Evolutionary conservation across 2,888 invertebrate species (phyloP), one percentile per base, ranked within the genome.

Genomic region (Uloborus plumipes): DNA sequence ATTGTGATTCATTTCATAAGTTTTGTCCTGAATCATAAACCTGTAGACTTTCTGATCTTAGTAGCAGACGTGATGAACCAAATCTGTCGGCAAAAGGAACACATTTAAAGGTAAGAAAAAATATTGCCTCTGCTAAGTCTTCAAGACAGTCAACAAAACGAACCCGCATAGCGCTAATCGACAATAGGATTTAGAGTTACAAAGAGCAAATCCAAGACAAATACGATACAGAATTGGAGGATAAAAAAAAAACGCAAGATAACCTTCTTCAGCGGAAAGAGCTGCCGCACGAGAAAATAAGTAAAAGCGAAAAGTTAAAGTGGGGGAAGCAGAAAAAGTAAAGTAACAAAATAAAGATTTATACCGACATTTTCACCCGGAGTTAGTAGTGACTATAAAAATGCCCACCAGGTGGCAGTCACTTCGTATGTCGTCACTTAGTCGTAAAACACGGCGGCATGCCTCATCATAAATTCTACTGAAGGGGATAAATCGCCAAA

Each of bases 361-460:
- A 81, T 50, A 20, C 58, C 50, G 79, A 80, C 79, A 80, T 58
- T 70, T 76, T 72, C 69, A 73, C 70, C 74, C 53, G 31, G 67
- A 62, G 65, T 74, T 81, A 64, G 70, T 69, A 70, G 69, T 70
- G 70, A 59, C 71, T 74, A 74, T 74, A 81, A 81, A 81, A 81
- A 81, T 70, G 61, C 74, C 53, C 80, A 70, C 80, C 80, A 81
- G 80, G 80, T 81, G 80, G 80, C 80, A 81, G 74, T 81, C 80
- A 80, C 73, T 74, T 62, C 80, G 73, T 70, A 81, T 81, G 80
- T 81, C 80, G 80, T 81, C 80, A 81, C 80, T 80, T 80, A 64
- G 74, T 81, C 80, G 80, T 81, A 81, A 81, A 81, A 81, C 80
- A 81, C 75, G 80, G 80, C 74, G 74, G 70, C 69, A 61, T 74